A percentile compares a stretch with the other conserved stretches of the same genome.
These are phyloP conservation scores for Fringilla coelebs DNA, from an alignment of 2,797 vertebrate genomes.

Conservation along the genomic window DNA sequence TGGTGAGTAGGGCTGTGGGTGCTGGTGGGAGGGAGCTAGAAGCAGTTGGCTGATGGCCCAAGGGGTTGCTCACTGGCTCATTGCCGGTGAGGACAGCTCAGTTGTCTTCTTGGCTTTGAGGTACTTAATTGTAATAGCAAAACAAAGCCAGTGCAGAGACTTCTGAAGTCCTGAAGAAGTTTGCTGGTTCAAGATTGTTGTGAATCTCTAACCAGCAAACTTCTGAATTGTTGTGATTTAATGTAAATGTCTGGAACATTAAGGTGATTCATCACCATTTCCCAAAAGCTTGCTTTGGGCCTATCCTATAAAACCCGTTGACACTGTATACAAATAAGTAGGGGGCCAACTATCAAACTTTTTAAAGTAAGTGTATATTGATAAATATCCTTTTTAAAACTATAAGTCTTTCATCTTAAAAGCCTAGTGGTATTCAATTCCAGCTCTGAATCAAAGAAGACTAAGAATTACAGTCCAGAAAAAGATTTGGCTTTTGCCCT, in stretches of 20 bases:
- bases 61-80: background rate
- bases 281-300: background rate
- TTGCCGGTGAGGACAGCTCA: background rate
- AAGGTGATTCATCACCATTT: background rate
- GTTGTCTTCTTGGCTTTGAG: background rate
- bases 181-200: background rate
- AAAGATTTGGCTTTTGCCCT: background rate
- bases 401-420: background rate
- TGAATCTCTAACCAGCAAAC: background rate
- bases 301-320: background rate
- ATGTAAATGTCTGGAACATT: background rate
- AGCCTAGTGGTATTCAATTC: background rate
- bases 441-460: background rate
- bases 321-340: background rate
- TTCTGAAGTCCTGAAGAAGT: background rate
- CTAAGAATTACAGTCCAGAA: background rate
- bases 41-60: background rate
- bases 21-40: background rate
- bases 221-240: background rate
- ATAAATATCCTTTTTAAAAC: background rate
- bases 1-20: background rate
- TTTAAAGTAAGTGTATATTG: accelerated
- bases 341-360: background rate
- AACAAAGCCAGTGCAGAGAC: background rate
- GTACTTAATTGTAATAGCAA: background rate